Evolutionary conservation across 2,797 vertebrate species (phyloP).

Genomic region (Delichon dasypus): DNA sequence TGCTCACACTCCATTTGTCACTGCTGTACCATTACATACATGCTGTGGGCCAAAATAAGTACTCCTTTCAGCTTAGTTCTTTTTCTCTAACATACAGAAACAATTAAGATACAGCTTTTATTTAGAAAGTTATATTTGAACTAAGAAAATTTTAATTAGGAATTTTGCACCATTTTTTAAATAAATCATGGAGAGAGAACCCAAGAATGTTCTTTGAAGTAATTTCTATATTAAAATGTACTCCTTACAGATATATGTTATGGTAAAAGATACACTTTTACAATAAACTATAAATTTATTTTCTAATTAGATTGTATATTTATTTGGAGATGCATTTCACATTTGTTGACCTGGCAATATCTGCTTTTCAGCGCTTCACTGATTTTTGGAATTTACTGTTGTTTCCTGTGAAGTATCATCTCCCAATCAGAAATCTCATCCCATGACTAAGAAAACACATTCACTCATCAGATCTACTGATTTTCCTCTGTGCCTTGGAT

Average conservation of each 20-base stretch:
- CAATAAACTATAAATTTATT: neutral
- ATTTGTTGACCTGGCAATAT: neutral
- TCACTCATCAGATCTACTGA: neutral
- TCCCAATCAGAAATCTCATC: neutral
- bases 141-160: neutral
- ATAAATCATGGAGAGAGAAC: neutral
- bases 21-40: neutral
- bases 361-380: neutral
- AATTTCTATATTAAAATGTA: neutral
- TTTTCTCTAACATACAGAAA: neutral
- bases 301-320: neutral
- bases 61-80: neutral
- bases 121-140: neutral
- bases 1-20: conserved; percentile 16
- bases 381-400: neutral
- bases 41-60: neutral
- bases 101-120: neutral
- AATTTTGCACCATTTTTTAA: neutral
- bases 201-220: neutral
- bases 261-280: neutral
- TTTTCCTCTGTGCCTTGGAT: neutral
- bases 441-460: neutral
- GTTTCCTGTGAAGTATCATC: neutral
- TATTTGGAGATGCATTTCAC: neutral
- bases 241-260: neutral